Evolutionary conservation across 2,113 vertebrate genomes (phyloP).

Genomic region (Silurus asotus): DNA sequence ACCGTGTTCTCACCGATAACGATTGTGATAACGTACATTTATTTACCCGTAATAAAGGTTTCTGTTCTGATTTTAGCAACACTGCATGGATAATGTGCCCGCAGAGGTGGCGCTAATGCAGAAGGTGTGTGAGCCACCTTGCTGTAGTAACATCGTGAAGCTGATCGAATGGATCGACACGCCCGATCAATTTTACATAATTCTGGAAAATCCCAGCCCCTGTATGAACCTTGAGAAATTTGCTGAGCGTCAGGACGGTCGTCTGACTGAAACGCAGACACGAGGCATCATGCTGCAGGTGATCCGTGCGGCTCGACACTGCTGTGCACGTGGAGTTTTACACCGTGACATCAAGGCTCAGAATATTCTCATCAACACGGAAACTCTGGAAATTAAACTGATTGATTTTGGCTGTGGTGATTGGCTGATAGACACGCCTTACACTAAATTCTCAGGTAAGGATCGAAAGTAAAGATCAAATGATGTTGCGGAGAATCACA

Average conservation of each 20-base stretch:
- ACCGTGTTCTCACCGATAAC: background rate
- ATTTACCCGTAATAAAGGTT: background rate
- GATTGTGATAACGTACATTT: background rate
- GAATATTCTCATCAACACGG: too few relatives aligned
- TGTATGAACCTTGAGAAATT: slow-evolving; percentile 61
- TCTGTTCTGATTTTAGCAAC: slow-evolving; percentile 13
- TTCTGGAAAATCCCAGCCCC: slow-evolving; percentile 59
- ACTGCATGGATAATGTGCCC: slow-evolving; percentile 43
- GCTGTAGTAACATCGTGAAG: slow-evolving; percentile 55
- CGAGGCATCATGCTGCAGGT: background rate
- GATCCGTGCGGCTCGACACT: too few relatives aligned
- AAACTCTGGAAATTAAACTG: too few relatives aligned
- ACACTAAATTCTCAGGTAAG: too few relatives aligned
- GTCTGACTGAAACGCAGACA: slow-evolving; percentile 42
- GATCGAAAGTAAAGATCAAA: too few relatives aligned
- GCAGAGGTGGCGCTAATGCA: slow-evolving; percentile 61
- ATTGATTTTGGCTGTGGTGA: too few relatives aligned
- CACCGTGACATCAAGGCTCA: too few relatives aligned
- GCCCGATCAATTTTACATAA: slow-evolving; percentile 47
- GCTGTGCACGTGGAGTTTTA: too few relatives aligned
- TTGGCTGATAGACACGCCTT: too few relatives aligned
- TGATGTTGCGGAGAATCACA: too few relatives aligned
- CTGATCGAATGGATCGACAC: slow-evolving; percentile 65
- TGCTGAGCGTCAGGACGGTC: slow-evolving; percentile 13
- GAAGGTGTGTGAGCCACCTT: slow-evolving; percentile 49